Percentiles rank a stretch among this genome's conserved stretches.
Conservation (phyloP, 2,888 invertebrate species). For the Oxyteleia sp. region DNA sequence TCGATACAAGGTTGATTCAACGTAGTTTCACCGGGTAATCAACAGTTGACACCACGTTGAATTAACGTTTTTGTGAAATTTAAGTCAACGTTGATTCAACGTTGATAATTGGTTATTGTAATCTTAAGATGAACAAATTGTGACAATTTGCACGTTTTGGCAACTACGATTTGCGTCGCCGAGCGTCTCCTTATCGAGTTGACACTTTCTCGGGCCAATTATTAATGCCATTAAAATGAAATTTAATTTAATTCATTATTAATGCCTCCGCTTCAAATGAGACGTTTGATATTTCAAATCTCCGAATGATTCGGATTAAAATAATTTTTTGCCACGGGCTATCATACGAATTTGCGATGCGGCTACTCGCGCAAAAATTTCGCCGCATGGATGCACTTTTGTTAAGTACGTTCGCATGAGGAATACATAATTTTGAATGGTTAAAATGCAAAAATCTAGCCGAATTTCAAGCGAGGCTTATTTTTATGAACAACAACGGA, state of each 20-base stretch:
- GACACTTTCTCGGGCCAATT: constrained; percentile 9
- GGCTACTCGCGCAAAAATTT: constrained; percentile 16
- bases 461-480: background rate
- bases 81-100: too few relatives aligned
- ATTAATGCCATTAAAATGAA: constrained; percentile 24
- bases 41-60: too few relatives aligned
- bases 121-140: constrained; percentile 21
- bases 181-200: background rate
- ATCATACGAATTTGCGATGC: constrained; percentile 40
- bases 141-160: constrained; percentile 4
- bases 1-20: background rate
- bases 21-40: too few relatives aligned
- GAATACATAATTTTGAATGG: constrained; percentile 49
- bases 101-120: too few relatives aligned
- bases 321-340: constrained; percentile 58
- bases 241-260: constrained; percentile 42
- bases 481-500: constrained; percentile 45
- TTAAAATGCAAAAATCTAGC: constrained; percentile 34
- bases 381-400: constrained; percentile 21
- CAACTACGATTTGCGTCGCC: background rate
- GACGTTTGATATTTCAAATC: constrained; percentile 14
- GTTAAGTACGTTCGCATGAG: constrained; percentile 57
- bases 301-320: constrained; percentile 36
- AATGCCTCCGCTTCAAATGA: constrained; percentile 27
- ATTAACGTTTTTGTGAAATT: too few relatives aligned